Percentiles rank a stretch among this genome's conserved stretches.
These are phyloP conservation scores for Charina bottae DNA, from an alignment of 2,113 vertebrate species.

Conservation along the genomic window DNA sequence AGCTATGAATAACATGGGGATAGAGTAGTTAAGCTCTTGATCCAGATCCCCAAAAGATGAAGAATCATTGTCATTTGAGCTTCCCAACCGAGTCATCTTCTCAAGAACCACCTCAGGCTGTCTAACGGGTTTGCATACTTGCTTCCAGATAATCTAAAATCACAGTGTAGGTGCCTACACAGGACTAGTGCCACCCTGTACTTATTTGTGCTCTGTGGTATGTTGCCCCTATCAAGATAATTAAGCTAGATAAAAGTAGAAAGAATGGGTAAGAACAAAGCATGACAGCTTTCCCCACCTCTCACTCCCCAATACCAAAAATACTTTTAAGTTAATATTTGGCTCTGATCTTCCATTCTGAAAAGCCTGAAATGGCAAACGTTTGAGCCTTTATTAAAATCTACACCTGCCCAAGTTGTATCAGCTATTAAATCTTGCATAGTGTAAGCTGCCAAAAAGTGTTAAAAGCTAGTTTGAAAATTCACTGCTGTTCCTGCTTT, in stretches of 20 bases:
- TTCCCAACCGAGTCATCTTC: neutral
- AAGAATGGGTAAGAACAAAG: neutral
- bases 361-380: constrained; percentile 8
- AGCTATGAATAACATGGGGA: neutral
- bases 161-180: neutral
- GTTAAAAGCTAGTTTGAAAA: constrained; percentile 31
- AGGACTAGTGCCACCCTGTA: neutral
- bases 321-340: neutral
- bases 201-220: neutral
- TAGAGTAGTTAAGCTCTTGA: neutral
- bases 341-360: neutral
- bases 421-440: constrained; percentile 42
- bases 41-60: neutral
- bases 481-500: neutral
- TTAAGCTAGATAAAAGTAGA: neutral
- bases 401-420: constrained; percentile 19
- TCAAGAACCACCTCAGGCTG: neutral
- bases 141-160: neutral
- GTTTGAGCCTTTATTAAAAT: constrained; percentile 33
- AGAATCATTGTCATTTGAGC: too few relatives aligned
- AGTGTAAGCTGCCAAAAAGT: constrained; percentile 9
- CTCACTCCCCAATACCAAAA: neutral
- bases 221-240: neutral
- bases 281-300: neutral
- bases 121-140: neutral